These are phyloP conservation scores for Drosophila nebulosa DNA, from an alignment of 1,140 invertebrate genomes.

Conservation along the genomic window DNA sequence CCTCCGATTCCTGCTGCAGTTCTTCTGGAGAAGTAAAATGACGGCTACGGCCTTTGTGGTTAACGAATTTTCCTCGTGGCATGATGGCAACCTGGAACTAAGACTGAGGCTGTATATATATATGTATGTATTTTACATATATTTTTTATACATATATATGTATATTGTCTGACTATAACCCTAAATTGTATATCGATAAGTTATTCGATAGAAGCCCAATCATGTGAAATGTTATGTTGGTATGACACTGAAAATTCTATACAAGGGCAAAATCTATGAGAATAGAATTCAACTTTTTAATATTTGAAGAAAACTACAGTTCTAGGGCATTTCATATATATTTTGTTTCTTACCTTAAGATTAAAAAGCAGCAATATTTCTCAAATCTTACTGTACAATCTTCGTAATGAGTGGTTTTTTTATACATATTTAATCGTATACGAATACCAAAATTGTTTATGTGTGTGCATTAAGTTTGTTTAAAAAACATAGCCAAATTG, in stretches of 20 bases:
- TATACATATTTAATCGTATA: too few species aligned
- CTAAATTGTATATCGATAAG: neutral
- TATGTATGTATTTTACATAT: slow-evolving; percentile 2
- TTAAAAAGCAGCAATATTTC: too few species aligned
- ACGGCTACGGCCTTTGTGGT: slow-evolving; percentile 95
- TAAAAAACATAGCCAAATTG: too few species aligned
- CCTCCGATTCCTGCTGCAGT: slow-evolving; percentile 92
- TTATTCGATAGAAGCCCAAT: neutral
- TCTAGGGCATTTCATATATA: too few species aligned
- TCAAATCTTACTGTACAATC: too few species aligned
- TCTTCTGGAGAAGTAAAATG: slow-evolving; percentile 97
- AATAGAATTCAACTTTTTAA: too few species aligned
- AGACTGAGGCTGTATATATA: neutral
- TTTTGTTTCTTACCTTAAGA: too few species aligned
- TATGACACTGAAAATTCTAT: neutral
- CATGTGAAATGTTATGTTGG: neutral
- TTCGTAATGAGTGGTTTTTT: too few species aligned
- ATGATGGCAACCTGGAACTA: slow-evolving; percentile 39
- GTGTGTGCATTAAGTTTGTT: too few species aligned
- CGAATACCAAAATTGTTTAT: too few species aligned
- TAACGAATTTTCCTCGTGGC: slow-evolving; percentile 90
- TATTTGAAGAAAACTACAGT: too few species aligned
- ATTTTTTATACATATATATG: neutral
- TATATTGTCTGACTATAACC: neutral
- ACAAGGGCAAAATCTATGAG: too few species aligned